A percentile compares a stretch with the other conserved stretches of the same genome.
Conservation (phyloP, 2,797 vertebrate species). For the Sebastes minor region DNA sequence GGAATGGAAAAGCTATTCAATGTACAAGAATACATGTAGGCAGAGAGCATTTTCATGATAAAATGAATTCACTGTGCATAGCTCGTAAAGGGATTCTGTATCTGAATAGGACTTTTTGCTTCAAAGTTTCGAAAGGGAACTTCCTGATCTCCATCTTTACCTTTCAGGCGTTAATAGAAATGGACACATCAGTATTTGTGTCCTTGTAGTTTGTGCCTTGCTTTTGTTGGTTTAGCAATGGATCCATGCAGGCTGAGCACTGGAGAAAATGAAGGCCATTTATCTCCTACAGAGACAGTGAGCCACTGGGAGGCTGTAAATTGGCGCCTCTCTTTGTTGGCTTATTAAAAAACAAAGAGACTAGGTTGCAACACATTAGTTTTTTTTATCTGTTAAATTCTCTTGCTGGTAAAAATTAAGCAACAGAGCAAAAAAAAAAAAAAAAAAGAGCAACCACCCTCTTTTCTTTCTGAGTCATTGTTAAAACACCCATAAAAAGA, state of each 20-base stretch:
- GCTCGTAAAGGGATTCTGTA: background rate
- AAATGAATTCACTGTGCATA: background rate
- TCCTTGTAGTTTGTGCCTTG: constrained; percentile 11
- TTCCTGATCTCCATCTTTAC: background rate
- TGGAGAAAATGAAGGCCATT: constrained; percentile 71
- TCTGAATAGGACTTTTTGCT: background rate
- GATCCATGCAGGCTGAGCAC: constrained; percentile 29
- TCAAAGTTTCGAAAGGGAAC: background rate
- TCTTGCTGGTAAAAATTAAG: constrained; percentile 9
- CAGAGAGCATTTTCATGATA: background rate
- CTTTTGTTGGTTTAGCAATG: constrained; percentile 26
- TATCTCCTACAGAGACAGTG: constrained; percentile 58
- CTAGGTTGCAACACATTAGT: constrained; percentile 17
- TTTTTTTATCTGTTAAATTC: constrained; percentile 30
- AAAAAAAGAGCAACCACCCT: background rate
- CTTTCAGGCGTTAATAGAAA: background rate
- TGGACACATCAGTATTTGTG: background rate
- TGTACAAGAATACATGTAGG: background rate
- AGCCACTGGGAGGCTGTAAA: constrained; percentile 52
- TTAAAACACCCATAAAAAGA: background rate
- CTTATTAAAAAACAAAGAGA: constrained; percentile 42
- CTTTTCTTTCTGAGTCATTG: background rate
- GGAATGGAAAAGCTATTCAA: background rate
- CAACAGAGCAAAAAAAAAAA: background rate
- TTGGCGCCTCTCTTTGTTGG: constrained; percentile 30